A percentile compares a stretch with the other conserved stretches of the same genome.
Conservation (phyloP, 2,113 vertebrate genomes). For the Tragelaphus buxtoni region DNA sequence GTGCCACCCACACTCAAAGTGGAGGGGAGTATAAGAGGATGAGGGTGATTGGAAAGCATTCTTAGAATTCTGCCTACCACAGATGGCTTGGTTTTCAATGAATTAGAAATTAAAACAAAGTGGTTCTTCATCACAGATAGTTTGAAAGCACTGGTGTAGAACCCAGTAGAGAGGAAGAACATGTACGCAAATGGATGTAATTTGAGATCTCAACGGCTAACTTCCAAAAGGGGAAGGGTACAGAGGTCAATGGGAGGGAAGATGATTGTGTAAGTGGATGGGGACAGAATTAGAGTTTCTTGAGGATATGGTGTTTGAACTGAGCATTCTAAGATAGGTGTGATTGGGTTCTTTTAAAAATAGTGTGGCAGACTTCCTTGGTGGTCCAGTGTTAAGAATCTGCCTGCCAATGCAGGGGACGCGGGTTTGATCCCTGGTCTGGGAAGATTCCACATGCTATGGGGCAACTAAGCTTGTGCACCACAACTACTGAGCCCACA, state of each 20-base stretch:
- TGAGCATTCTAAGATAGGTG: neutral
- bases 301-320: neutral
- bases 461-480: neutral
- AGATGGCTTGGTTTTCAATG: neutral
- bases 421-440: neutral
- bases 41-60: neutral
- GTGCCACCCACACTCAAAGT: neutral
- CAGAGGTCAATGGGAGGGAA: neutral
- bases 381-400: neutral
- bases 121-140: neutral
- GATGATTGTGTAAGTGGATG: neutral
- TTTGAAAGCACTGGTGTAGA: neutral
- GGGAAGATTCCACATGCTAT: neutral
- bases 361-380: neutral
- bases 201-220: neutral
- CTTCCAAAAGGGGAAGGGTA: neutral
- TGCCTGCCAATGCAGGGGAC: neutral
- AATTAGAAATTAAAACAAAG: constrained; percentile 7
- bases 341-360: neutral
- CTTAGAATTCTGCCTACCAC: neutral
- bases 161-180: neutral
- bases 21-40: neutral
- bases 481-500: neutral
- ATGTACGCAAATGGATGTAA: neutral
- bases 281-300: neutral